These are phyloP conservation scores for Holocentrus rufus DNA, from an alignment of 2,797 vertebrate genomes.

Conservation along the genomic window DNA sequence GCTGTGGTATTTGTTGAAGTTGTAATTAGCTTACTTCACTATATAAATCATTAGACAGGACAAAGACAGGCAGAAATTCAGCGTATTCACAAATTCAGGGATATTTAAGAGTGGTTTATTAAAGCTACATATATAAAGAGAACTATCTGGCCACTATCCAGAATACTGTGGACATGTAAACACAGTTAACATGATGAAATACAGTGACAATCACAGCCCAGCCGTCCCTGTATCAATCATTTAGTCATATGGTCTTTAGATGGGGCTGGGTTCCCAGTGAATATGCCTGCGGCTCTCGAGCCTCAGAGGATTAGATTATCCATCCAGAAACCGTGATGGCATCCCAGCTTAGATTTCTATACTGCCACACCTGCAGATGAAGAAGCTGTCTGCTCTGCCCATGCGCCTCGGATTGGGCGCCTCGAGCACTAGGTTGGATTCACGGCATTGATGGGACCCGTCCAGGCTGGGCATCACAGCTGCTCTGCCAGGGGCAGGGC, in stretches of 20 bases:
- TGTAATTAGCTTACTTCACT: too few relatives aligned
- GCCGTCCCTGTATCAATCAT: background rate
- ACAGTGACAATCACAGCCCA: background rate
- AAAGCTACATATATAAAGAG: too few relatives aligned
- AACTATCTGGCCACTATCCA: too few relatives aligned
- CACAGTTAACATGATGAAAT: background rate
- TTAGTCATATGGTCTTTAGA: background rate
- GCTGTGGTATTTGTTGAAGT: too few relatives aligned
- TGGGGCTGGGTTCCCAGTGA: background rate
- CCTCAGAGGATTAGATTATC: constrained; percentile 3
- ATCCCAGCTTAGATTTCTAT: background rate
- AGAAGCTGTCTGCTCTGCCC: constrained; percentile 10
- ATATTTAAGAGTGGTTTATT: too few relatives aligned
- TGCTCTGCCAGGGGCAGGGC: constrained; percentile 47
- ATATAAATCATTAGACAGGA: too few relatives aligned
- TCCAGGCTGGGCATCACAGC: constrained; percentile 42
- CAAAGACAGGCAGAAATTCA: too few relatives aligned
- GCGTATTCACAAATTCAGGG: too few relatives aligned
- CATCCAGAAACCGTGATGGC: constrained; percentile 1
- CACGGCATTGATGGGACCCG: constrained; percentile 32
- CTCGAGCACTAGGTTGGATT: constrained; percentile 31
- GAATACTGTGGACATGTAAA: too few relatives aligned
- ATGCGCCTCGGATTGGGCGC: constrained; percentile 4
- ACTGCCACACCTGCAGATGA: background rate
- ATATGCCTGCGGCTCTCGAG: constrained; percentile 15